These are phyloP conservation scores for Plebejus argus DNA, from an alignment of 2,888 invertebrate species.

Conservation along the genomic window DNA sequence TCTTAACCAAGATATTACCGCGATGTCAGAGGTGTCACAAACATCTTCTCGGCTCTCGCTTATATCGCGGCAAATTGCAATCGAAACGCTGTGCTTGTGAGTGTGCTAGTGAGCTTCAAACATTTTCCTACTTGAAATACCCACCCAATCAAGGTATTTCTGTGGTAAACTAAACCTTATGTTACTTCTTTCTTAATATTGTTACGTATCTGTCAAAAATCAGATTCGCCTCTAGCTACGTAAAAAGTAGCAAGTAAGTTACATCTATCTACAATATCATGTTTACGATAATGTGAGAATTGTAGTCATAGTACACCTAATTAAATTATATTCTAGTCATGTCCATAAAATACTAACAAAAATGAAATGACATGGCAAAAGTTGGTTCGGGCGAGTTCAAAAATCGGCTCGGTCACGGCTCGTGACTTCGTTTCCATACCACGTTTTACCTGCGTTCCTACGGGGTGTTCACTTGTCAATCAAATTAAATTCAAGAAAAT, in stretches of 20 bases:
- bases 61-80: background rate
- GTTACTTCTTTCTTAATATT: background rate
- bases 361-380: slow-evolving; percentile 15
- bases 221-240: background rate
- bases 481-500: background rate
- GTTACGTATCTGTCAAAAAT: background rate
- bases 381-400: slow-evolving; percentile 19
- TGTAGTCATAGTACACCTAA: background rate
- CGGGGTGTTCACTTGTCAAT: background rate
- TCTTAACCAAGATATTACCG: background rate
- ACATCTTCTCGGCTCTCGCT: background rate
- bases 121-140: background rate
- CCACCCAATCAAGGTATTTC: background rate
- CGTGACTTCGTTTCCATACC: background rate
- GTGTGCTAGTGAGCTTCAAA: background rate
- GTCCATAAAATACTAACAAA: slow-evolving; percentile 1
- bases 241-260: background rate
- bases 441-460: background rate
- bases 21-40: background rate
- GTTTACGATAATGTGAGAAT: background rate
- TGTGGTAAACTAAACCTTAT: background rate
- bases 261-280: background rate
- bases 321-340: background rate
- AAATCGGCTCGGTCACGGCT: slow-evolving; percentile 11
- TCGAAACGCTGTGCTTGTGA: background rate